Base-by-base conservation (phyloP, 2,888 invertebrate genomes). In the Drosophila eohydei region DNA sequence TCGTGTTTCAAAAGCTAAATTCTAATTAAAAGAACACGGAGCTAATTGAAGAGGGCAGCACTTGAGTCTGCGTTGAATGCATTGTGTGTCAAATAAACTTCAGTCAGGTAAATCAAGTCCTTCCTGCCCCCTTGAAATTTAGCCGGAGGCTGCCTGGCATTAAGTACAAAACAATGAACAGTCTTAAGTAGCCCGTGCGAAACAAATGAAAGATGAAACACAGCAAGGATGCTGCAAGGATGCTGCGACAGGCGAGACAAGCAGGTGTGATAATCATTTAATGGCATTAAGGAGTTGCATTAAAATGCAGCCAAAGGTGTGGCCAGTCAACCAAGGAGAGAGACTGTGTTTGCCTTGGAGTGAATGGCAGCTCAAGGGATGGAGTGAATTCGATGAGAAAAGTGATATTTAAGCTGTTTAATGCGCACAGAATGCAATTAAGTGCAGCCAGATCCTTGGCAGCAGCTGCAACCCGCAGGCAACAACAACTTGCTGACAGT, bases 241-340 rank as follows among this genome's bases (percentile, higher is more conserved):
- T 28, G 67, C 40, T 44, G 46, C 26, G 28, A 21, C 26, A 40
- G 38, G 28, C 8, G 50, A 54, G 50, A 54, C 52, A 54, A 71
- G 75, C 61, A 88, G 78, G 87, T 90, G 87, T 72, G 78, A 87
- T 89, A 90, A 91, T 86, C 78, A 71, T 74, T 87, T 83, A 91
- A 91, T 89, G 74, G 78, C 78, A 87, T 88, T 82, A 84, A 83
- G 73, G 40, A 61, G 67, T 16, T 73, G 76, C 71, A 77, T 89
- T 83, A 81, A 77, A 84, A 66, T 75, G 71, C 87, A 76, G 56
- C 63, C 51, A 63, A 74, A 70, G 82, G 77, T 68, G 74, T 78
- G 75, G 68, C 71, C 73, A 61, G 70, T 26, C 41, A 16, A 16
- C 0, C 9, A 3, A 9, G 9, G 2, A 4, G 41, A 2, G 6